Base-by-base conservation (phyloP, 2,888 invertebrate genomes). In the Sarcophaga subvicina region DNA sequence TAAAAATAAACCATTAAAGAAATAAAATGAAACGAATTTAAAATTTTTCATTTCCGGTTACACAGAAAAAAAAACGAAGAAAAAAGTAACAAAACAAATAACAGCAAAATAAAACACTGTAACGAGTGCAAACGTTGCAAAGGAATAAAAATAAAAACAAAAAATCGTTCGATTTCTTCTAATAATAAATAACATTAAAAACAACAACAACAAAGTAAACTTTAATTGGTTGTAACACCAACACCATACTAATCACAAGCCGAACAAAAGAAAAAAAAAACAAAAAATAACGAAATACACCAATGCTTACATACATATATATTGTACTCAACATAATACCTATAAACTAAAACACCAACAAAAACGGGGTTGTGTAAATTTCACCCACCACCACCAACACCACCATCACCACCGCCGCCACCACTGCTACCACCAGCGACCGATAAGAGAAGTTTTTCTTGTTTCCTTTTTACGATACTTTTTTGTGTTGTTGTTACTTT, bases 1-100 rank as follows among this genome's bases (percentile, higher is more conserved):
- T 14, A 27, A 67, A 54, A 69, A 62, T n/a, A 64, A 63, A 12
- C 22, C 49, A 25, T 12, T 27, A 71, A 79, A 62, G 49, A 76
- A 80, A 80, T 69, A 86, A 80, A 77, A 49, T 37, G 37, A 81
- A 78, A 27, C 45, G 72, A 64, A 70, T 75, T 80, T 73, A 78
- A 86, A 80, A 63, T 67, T 78, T 84, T 84, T 79, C 75, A 87
- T 87, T 84, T 87, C 87, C 87, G 84, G 79, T 76, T 67, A 54
- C 66, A 63, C 60, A 17, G 73, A 54, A 64, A 80, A 77, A 27
- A 14, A 64, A 12, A 45, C 22, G 20, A 37, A 67, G 8, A 69
- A 20, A 14, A 14, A 67, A 70, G n/a, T 8, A 60, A 60, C 4
- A 14, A 49, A 12, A 49, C 0, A 14, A 49, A 12, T 12, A 49